phyloP scores from a whole-genome alignment of 2,113 vertebrate species.

The Callorhinus ursinus region DNA sequence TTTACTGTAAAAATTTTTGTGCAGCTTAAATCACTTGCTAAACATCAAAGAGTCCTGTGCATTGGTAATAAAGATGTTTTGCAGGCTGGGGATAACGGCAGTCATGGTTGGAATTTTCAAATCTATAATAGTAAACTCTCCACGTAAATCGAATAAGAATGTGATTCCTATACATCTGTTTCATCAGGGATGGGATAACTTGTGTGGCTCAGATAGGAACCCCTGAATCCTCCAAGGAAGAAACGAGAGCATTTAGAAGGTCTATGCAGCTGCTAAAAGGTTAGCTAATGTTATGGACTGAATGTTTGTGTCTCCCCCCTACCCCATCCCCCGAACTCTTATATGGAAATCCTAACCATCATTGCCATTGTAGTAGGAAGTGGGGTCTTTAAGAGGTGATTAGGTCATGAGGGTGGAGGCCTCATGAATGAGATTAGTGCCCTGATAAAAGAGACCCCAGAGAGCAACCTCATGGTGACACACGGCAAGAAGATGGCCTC shows the following conservation, averaged over 20 bases:
- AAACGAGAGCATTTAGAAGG: neutral
- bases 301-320: neutral
- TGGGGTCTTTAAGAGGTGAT: neutral
- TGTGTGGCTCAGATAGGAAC: neutral
- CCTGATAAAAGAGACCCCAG: neutral
- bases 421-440: neutral
- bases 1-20: slow-evolving; percentile 49
- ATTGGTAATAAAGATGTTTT: slow-evolving; percentile 16
- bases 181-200: neutral
- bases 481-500: neutral
- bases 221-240: neutral
- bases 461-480: neutral
- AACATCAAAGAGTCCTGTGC: slow-evolving; percentile 24
- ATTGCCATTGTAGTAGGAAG: neutral
- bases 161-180: neutral
- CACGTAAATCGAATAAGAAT: neutral
- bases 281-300: neutral
- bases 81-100: neutral
- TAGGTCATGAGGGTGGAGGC: neutral
- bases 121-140: neutral
- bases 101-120: slow-evolving; percentile 28
- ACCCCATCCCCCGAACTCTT: neutral
- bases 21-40: slow-evolving; percentile 51
- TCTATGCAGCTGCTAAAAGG: neutral
- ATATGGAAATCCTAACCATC: neutral